phyloP scores from a whole-genome alignment of 2,797 vertebrate species.

The Danionella dracula region DNA sequence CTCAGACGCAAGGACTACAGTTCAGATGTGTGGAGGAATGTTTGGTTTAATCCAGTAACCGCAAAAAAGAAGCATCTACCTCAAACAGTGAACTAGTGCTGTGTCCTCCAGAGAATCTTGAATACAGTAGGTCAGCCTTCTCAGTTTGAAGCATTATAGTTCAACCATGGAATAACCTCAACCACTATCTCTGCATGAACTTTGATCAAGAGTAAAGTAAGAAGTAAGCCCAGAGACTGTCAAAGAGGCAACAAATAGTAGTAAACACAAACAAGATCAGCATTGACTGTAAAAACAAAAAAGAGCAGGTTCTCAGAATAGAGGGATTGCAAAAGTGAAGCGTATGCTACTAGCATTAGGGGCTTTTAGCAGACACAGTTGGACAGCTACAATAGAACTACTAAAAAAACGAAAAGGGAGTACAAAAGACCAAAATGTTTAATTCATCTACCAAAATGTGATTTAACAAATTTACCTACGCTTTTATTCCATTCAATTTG shows the following conservation, averaged over 20 bases:
- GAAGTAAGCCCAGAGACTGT: not conserved
- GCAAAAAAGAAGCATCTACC: not conserved
- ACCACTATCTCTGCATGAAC: not conserved
- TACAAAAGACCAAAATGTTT: too few species aligned
- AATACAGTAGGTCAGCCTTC: not conserved
- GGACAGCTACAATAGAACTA: too few species aligned
- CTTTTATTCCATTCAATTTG: too few species aligned
- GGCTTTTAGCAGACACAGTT: too few species aligned
- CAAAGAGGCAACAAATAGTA: not conserved
- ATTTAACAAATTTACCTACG: too few species aligned
- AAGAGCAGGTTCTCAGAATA: not conserved
- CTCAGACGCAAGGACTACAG: not conserved
- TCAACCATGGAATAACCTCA: not conserved
- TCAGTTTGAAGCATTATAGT: not conserved
- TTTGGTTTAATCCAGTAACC: not conserved
- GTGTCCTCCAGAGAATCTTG: slow-evolving; percentile 2
- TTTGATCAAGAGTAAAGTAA: not conserved
- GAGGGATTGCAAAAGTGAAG: too few species aligned
- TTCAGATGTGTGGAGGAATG: slow-evolving; percentile 2
- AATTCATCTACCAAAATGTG: too few species aligned
- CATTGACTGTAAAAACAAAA: not conserved
- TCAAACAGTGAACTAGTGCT: not conserved
- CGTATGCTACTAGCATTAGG: too few species aligned
- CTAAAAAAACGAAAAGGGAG: too few species aligned
- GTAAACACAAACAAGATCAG: not conserved